Percentiles rank a stretch among this genome's conserved stretches.
These are phyloP conservation scores for Drosophila nigritarsus DNA, from an alignment of 2,888 invertebrate genomes.

Conservation along the genomic window DNA sequence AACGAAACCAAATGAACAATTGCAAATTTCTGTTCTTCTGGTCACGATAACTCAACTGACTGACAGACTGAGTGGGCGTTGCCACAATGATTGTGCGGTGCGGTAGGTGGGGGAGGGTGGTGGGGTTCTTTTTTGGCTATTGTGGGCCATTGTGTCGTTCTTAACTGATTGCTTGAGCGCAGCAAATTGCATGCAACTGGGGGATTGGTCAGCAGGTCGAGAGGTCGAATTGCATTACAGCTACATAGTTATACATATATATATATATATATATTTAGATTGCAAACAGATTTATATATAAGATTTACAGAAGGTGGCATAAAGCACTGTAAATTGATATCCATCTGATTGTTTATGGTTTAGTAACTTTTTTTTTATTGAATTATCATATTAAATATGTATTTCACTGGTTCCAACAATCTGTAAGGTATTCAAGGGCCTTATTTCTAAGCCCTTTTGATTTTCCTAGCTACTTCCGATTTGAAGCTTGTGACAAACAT, in stretches of 20 bases:
- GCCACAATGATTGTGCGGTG: conserved; percentile 5
- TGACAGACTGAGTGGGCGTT: conserved; percentile 48
- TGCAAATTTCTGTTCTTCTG: conserved; percentile 51
- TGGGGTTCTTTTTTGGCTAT: conserved; percentile 4
- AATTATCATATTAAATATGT: not conserved
- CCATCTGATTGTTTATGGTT: not conserved
- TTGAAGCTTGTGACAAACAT: not conserved
- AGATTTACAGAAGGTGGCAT: not conserved
- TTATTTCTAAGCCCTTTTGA: not conserved
- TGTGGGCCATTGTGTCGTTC: conserved; percentile 36
- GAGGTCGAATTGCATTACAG: conserved; percentile 22
- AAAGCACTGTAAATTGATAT: not conserved
- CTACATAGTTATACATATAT: not conserved
- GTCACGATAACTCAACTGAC: conserved; percentile 23
- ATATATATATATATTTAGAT: not conserved
- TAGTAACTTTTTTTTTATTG: not conserved
- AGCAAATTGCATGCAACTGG: conserved; percentile 3
- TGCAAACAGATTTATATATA: not conserved
- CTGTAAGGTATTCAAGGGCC: too few relatives aligned
- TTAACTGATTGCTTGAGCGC: conserved; percentile 41
- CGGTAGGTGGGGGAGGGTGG: not conserved
- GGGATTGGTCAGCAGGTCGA: conserved; percentile 33
- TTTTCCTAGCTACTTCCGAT: not conserved
- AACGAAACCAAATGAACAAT: conserved; percentile 58
- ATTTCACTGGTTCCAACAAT: not conserved